Conservation (phyloP, 2,113 vertebrate genomes). For the Varanus salvator region DNA sequence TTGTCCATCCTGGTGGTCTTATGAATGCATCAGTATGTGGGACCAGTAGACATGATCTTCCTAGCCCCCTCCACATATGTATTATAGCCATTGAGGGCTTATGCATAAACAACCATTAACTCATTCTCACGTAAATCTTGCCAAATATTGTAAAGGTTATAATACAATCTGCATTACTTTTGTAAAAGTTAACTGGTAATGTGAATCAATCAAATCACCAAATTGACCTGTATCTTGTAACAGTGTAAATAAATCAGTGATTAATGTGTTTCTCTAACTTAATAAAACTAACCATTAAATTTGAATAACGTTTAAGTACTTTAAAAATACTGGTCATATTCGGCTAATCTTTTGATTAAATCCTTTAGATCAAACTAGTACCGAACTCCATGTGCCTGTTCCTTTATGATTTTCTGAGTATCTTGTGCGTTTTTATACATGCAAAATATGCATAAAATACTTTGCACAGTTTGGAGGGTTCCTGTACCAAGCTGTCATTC, state of each 20-base stretch:
- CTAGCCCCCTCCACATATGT: too few species aligned
- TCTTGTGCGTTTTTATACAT: background rate
- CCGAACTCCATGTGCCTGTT: background rate
- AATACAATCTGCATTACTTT: background rate
- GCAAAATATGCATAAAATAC: background rate
- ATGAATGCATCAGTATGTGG: too few species aligned
- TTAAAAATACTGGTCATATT: background rate
- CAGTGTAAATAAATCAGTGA: background rate
- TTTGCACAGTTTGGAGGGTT: background rate
- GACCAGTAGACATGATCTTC: too few species aligned
- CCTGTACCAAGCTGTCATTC: background rate
- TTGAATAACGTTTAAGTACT: background rate
- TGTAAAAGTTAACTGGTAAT: background rate
- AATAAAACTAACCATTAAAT: too few species aligned
- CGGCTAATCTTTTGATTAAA: background rate
- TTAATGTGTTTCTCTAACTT: background rate
- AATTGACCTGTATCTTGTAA: background rate
- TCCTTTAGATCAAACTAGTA: background rate
- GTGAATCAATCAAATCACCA: too few species aligned
- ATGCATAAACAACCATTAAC: background rate
- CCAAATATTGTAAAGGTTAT: background rate
- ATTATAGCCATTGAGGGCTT: too few species aligned
- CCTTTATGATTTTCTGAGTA: background rate
- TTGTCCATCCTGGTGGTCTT: too few species aligned
- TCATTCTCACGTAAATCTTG: background rate